Evolutionary conservation across 2,113 vertebrate species (phyloP), one percentile per base, ranked within the genome.

Genomic region (Seriola quinqueradiata): DNA sequence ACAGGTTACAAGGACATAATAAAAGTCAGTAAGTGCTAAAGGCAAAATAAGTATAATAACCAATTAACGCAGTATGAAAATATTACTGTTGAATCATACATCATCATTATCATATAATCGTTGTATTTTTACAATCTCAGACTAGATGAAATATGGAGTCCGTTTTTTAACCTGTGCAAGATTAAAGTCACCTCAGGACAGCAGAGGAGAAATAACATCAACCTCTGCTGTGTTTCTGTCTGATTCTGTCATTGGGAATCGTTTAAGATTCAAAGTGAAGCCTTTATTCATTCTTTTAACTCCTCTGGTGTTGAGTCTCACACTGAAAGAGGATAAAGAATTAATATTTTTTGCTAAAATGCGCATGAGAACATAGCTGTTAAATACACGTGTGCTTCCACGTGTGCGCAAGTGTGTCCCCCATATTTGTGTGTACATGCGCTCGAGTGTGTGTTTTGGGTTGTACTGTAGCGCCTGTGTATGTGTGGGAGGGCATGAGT

Each of bases 401-500:
- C 36, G 23, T 54, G 70, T 79, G 54, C 19, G 3, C 40, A 42
- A 42, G 40, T 42, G 40, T 11, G 10, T 8, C 40, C 40, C 17
- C 8, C 19, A 0, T 52, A 32, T 69, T 59, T 46, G 70, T 58
- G 46, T 52, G 17, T 23, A n/a, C 21, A 28, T 13, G 55, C 40
- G 48, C 40, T 67, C 9, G 25, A 21, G 64, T 75, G 82, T 81
- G 50, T 83, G 70, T 87, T 83, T 75, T 42, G 54, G 59, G 61
- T 83, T 66, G 36, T 6, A 54, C 66, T 57, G 70, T 54, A 17
- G 67, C 23, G 46, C 59, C 60, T 67, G 66, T 68, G 75, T 70
- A n/a, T 48, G 64, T 81, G 89, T 90, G 74, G 77, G 84, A 81
- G 85, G 81, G 85, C 72, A 65, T 83, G 81, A 38, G 82, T 21